phyloP scores from a whole-genome alignment of 2,797 vertebrate genomes.

The Melanitta fusca region DNA sequence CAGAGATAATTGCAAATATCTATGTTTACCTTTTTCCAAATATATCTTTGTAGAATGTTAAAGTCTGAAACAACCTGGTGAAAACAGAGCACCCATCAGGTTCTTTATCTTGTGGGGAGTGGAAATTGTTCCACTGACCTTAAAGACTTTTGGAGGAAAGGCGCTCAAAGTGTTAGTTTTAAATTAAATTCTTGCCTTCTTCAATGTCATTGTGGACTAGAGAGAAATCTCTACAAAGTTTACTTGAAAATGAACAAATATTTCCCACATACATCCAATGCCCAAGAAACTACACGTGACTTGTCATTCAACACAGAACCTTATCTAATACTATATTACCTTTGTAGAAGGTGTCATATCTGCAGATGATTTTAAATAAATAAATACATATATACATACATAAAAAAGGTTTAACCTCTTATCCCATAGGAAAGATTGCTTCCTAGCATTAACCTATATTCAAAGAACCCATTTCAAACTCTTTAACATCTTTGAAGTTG shows the following conservation, averaged over 20 bases:
- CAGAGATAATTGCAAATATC: background rate
- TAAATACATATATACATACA: background rate
- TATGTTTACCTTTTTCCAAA: background rate
- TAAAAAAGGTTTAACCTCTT: background rate
- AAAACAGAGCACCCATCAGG: background rate
- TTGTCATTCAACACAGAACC: background rate
- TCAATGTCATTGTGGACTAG: background rate
- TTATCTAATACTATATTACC: background rate
- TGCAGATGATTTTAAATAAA: background rate
- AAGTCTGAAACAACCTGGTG: background rate
- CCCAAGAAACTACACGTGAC: background rate
- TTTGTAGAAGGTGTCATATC: background rate
- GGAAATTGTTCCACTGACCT: background rate
- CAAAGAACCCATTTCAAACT: background rate
- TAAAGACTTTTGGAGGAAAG: background rate
- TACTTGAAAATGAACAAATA: background rate
- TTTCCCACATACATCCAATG: background rate
- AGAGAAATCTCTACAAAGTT: background rate
- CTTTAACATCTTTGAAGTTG: background rate
- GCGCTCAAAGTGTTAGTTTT: background rate
- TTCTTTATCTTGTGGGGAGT: background rate
- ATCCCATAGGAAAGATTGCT: background rate
- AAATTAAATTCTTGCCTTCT: background rate
- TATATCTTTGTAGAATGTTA: background rate
- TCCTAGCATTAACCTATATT: background rate